Conservation (phyloP, 2,888 invertebrate genomes). For the Crematogaster levior region DNA sequence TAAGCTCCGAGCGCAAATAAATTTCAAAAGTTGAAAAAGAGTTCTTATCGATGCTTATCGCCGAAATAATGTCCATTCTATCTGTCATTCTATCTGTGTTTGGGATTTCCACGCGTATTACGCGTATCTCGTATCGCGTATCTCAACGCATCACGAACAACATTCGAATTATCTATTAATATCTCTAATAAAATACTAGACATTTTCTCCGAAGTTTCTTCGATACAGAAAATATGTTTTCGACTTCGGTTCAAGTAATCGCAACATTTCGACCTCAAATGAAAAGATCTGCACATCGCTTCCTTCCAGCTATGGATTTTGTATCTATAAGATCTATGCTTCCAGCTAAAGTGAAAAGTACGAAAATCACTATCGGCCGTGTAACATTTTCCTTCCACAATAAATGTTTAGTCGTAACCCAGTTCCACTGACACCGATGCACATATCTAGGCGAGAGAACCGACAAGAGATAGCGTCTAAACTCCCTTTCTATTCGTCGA, state of each 20-base stretch:
- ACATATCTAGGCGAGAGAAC: conserved; percentile 22
- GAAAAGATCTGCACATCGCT: background rate
- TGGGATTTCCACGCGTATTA: background rate
- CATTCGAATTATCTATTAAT: conserved; percentile 14
- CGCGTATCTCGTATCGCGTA: background rate
- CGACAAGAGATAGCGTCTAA: background rate
- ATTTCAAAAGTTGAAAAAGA: too few relatives aligned
- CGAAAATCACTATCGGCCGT: background rate
- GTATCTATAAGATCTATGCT: too few relatives aligned
- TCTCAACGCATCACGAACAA: background rate
- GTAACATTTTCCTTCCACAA: background rate
- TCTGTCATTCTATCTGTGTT: too few relatives aligned
- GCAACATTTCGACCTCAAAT: background rate
- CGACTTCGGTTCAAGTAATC: background rate
- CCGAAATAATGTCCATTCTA: background rate
- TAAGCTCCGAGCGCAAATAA: background rate
- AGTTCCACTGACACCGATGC: conserved; percentile 44
- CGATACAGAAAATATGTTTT: background rate
- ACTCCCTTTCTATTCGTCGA: background rate
- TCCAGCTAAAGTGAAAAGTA: background rate
- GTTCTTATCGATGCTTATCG: conserved; percentile 1
- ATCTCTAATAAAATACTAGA: background rate
- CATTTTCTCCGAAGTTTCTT: background rate
- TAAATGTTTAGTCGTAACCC: conserved; percentile 33
- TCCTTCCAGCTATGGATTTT: too few relatives aligned